Evolutionary conservation across 92 coral and sea anemone species (phyloP), one percentile per base, ranked within the genome.

Genomic region (Parazoanthus atlanticus): DNA sequence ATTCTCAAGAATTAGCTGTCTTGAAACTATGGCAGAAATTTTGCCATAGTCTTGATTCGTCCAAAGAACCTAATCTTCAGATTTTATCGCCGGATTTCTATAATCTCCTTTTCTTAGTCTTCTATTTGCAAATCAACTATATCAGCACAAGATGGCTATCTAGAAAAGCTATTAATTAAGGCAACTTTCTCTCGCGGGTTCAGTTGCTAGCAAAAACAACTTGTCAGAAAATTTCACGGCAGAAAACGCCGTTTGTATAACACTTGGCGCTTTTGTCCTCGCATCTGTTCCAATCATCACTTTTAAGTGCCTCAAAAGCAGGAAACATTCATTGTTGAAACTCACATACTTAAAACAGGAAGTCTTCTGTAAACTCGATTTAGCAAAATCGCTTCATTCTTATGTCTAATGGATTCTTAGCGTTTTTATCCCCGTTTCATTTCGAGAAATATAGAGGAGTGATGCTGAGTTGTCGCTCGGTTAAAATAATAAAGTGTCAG

Each of bases 241-340:
- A 16, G 13, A 61, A 11, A 74, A 74, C 31, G 1, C 46, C 8
- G 78, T 74, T 33, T 15, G 38, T 74, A 9, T 6, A 19, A 9
- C 25, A 74, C 49, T 16, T 33, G 25, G 28, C 23, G 49, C 43
- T 74, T 74, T 16, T 33, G 47, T 36, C 11, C 29, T 36, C 5
- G 41, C 25, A 74, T 33, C 43, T 17, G 40, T 74, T 74, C 26
- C 26, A 61, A 33, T 9, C 30, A 1, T 36, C 52, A 36, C 40
- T 75, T 75, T 19, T 75, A 75, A 75, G 79, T 23, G n/a, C 43
- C 43, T 33, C 46, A 75, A 75, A 75, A 36, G 29, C 79, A 75
- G 79, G 79, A 75, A 75, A 23, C 79, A 36, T 75, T 75, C 79
- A 36, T 75, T 75, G 26, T 75, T 7, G 69, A 61, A 61, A 19